These are phyloP conservation scores for Tetragonisca angustula DNA, from an alignment of 2,888 invertebrate genomes.

Conservation along the genomic window DNA sequence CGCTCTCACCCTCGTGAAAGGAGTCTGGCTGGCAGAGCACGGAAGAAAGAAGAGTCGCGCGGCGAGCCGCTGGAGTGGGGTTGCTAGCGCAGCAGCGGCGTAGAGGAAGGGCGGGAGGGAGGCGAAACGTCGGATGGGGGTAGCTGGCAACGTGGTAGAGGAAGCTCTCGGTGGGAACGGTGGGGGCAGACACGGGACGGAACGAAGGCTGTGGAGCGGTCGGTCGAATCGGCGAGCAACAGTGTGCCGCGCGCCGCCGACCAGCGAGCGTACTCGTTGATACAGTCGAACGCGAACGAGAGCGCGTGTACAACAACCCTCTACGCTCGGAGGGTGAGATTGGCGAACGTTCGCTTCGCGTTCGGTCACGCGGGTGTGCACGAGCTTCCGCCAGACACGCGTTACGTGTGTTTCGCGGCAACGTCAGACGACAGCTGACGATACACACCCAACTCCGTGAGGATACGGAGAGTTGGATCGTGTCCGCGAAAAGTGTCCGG, in stretches of 20 bases:
- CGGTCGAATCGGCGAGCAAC: conserved; percentile 79
- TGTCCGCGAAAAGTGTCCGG: background rate
- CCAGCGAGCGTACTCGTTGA: conserved; percentile 64
- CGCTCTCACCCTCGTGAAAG: conserved; percentile 64
- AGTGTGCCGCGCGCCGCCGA: conserved; percentile 81
- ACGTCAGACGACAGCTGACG: background rate
- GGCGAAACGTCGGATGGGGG: conserved; percentile 30
- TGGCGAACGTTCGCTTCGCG: background rate
- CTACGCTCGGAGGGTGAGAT: background rate
- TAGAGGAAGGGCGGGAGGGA: background rate
- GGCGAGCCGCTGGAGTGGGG: too few relatives aligned
- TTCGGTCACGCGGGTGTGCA: conserved; percentile 6
- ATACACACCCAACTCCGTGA: background rate
- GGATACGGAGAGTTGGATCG: background rate
- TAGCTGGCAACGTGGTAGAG: conserved; percentile 34
- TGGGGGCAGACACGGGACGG: conserved; percentile 58
- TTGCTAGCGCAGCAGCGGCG: background rate
- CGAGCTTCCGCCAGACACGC: conserved; percentile 6
- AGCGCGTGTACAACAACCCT: background rate
- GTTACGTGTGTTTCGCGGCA: background rate
- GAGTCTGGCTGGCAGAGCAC: conserved; percentile 56
- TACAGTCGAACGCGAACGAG: too few relatives aligned
- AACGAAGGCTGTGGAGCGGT: conserved; percentile 56
- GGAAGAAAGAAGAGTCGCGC: conserved; percentile 49
- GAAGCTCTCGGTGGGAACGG: conserved; percentile 33